Conservation (phyloP, 2,113 vertebrate species). For the Atractosteus spatula region DNA sequence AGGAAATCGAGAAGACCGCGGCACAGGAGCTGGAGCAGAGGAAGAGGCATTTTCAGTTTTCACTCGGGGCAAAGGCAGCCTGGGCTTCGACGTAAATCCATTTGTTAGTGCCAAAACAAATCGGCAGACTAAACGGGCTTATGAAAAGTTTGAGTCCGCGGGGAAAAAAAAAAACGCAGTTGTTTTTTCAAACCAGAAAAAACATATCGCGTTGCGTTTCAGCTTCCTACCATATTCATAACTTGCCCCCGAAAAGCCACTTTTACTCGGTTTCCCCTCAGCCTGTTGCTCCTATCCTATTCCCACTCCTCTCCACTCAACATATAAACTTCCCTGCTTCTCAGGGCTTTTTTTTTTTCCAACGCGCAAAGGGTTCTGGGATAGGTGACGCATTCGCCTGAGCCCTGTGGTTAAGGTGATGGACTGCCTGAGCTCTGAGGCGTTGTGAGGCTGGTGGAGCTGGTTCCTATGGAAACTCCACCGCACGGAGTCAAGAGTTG, state of each 20-base stretch:
- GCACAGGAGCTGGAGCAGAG: slow-evolving; percentile 15
- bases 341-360: slow-evolving; percentile 9
- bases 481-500: too few relatives aligned
- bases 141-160: too few relatives aligned
- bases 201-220: too few relatives aligned
- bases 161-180: background rate
- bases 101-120: background rate
- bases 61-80: slow-evolving; percentile 11
- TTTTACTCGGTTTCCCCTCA: background rate
- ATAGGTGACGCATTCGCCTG: slow-evolving; percentile 25
- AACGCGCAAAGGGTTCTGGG: slow-evolving; percentile 31
- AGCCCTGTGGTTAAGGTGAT: background rate
- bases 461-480: background rate
- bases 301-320: slow-evolving; percentile 12
- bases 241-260: too few relatives aligned
- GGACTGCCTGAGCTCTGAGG: background rate
- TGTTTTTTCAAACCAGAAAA: background rate
- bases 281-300: slow-evolving; percentile 22
- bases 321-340: background rate
- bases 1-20: slow-evolving; percentile 22
- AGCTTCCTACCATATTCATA: too few relatives aligned
- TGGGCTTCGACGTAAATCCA: background rate
- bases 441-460: background rate
- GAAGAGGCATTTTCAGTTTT: slow-evolving; percentile 37
- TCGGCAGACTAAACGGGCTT: slow-evolving; percentile 27